Percentiles rank a stretch among this genome's conserved stretches.
Conservation (phyloP, 2,888 invertebrate species). For the Apamea monoglypha region DNA sequence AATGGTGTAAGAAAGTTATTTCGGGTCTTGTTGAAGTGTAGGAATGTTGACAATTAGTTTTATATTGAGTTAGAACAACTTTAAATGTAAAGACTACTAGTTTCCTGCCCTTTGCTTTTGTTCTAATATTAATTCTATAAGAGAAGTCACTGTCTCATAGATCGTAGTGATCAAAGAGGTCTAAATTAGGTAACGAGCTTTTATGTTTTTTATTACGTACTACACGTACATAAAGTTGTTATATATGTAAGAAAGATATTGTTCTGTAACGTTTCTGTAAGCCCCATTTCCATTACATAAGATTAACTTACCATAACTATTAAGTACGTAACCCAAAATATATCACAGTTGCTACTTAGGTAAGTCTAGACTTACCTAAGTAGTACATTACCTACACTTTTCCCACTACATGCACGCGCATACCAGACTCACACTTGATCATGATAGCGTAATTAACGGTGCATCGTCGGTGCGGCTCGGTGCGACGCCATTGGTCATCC, state of each 20-base stretch:
- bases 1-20: constrained; percentile 11
- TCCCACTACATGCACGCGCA: constrained; percentile 38
- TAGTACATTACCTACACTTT: constrained; percentile 25
- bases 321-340: background rate
- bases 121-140: background rate
- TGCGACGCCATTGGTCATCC: constrained; percentile 86
- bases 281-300: background rate
- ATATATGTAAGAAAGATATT: background rate
- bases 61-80: background rate
- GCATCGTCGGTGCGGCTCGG: constrained; percentile 77
- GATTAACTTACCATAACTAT: background rate
- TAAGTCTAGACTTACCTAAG: constrained; percentile 12
- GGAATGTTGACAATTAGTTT: constrained; percentile 2
- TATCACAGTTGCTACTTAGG: background rate
- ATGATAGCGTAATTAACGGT: constrained; percentile 83
- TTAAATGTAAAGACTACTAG: background rate
- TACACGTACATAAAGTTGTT: background rate
- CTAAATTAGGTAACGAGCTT: background rate
- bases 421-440: constrained; percentile 63
- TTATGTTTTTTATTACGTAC: background rate
- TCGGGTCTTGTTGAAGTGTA: background rate
- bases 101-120: background rate
- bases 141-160: background rate
- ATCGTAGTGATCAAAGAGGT: background rate
- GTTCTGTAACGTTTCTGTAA: background rate